phyloP scores from a whole-genome alignment of 1,140 invertebrate species.

The Nymphalis io region DNA sequence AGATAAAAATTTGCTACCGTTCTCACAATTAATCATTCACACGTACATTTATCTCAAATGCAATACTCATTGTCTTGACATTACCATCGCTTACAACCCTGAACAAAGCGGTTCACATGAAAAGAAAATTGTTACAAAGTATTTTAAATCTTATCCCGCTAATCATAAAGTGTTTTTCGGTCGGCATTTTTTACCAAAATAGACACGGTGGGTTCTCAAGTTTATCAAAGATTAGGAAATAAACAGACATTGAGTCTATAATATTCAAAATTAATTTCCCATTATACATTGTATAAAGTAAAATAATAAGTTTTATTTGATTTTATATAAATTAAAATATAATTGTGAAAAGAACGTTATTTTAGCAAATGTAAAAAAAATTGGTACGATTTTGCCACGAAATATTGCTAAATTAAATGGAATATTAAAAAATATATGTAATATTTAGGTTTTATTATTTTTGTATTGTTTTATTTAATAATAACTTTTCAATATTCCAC shows the following conservation, averaged over 20 bases:
- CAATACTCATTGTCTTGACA: conserved; percentile 25
- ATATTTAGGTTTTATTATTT: too few species aligned
- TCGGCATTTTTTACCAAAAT: neutral
- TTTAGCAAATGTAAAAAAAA: neutral
- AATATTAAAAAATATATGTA: too few species aligned
- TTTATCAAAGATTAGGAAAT: neutral
- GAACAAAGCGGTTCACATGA: conserved; percentile 23
- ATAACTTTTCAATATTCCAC: too few species aligned
- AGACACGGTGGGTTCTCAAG: neutral
- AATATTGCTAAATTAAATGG: too few species aligned
- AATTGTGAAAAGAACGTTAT: neutral
- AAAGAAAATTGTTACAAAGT: neutral
- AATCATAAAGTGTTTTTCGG: neutral
- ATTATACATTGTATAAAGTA: neutral
- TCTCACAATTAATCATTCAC: conserved; percentile 34
- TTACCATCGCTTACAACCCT: conserved; percentile 24
- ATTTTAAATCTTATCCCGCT: neutral
- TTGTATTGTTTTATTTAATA: too few species aligned
- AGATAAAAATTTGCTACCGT: conserved; percentile 18
- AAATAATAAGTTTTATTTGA: neutral
- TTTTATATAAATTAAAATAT: neutral
- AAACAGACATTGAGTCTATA: neutral
- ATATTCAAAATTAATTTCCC: neutral
- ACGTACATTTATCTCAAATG: conserved; percentile 24
- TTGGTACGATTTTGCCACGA: too few species aligned